Evolutionary conservation across 2,888 invertebrate species (phyloP).

Genomic region (Sturmia bella): DNA sequence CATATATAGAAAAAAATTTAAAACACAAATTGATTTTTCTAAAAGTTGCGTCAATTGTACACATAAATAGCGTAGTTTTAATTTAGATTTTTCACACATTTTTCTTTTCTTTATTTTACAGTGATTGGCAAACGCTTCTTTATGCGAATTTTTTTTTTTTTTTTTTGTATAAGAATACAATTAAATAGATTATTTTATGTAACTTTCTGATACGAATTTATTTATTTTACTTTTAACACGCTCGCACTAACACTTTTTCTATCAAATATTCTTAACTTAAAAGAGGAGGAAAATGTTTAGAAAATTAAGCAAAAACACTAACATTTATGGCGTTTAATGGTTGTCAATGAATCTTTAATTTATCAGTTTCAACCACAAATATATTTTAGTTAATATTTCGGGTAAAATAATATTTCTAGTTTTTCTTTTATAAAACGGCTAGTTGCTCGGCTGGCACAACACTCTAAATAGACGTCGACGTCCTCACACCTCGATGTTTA

Average conservation of each 20-base stretch:
- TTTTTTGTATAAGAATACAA: constrained; percentile 35
- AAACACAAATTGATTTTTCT: constrained; percentile 72
- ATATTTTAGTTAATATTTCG: constrained; percentile 32
- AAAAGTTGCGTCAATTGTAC: constrained; percentile 49
- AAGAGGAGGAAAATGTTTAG: neutral
- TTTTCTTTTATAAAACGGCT: constrained; percentile 47
- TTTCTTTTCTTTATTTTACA: constrained; percentile 23
- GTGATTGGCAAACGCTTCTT: constrained; percentile 16
- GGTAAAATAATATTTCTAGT: constrained; percentile 41
- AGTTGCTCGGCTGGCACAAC: constrained; percentile 64
- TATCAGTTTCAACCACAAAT: constrained; percentile 33
- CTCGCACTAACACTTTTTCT: constrained; percentile 38
- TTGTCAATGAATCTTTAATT: constrained; percentile 7
- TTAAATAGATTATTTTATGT: constrained; percentile 64
- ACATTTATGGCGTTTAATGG: constrained; percentile 27
- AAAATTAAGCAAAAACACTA: constrained; percentile 34
- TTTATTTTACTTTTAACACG: constrained; percentile 35
- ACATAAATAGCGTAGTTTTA: constrained; percentile 34
- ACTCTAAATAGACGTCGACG: constrained; percentile 71
- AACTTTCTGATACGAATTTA: constrained; percentile 58
- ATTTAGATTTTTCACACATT: constrained; percentile 37
- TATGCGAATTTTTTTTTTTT: constrained; percentile 30
- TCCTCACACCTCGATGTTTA: constrained; percentile 75
- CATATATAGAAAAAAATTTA: neutral
- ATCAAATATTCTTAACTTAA: neutral